Evolutionary conservation across 2,888 invertebrate species (phyloP), one percentile per base, ranked within the genome.

Genomic region (Scaptomyza tumidula): DNA sequence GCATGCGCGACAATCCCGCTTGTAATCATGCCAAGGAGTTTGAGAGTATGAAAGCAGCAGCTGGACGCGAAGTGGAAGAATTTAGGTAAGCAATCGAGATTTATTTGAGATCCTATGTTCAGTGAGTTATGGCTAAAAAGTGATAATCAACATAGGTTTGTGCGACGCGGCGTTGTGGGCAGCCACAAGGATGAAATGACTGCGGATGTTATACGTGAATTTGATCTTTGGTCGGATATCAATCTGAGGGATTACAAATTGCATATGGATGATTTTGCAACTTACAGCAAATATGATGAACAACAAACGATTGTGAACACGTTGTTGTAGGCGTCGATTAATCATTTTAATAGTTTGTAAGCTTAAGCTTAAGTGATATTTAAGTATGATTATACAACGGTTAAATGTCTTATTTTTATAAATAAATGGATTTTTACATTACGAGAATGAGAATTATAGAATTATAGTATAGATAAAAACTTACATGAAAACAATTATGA

Each of bases 11-110:
- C 14, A 91, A 91, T 82, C 90, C 91, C 5, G 80, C 90, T 24
- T 91, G 91, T 37, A 91, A 91, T 50, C 91, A 91, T 63, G 78
- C 84, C 44, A 90, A 90, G 68, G 91, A 91, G 54, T 91, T 91
- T n/a, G 88, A 90, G 54, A 90, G 89, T 65, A 86, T 91, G 78
- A 91, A 90, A 58, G 83, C 87, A 2, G 91, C 91, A 0, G 71
- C 89, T 9, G 91, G 91, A 0, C 78, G 90, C 0, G 71, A 90
- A 45, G 90, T 88, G n/a, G 87, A 87, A 10, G 90, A 90, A 50
- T 91, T 91, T 60, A 90, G 90, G 86, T 90, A 61, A 80, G 72
- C 33, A 29, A 19, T 39, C 11, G n/a, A 46, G 9, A 11, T 16
- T 27, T n/a, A 1, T 29, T 48, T 6, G 37, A 19, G 0, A 2